Evolutionary conservation across 2,888 invertebrate species (phyloP), one percentile per base, ranked within the genome.

Genomic region (Perdita meconis): DNA sequence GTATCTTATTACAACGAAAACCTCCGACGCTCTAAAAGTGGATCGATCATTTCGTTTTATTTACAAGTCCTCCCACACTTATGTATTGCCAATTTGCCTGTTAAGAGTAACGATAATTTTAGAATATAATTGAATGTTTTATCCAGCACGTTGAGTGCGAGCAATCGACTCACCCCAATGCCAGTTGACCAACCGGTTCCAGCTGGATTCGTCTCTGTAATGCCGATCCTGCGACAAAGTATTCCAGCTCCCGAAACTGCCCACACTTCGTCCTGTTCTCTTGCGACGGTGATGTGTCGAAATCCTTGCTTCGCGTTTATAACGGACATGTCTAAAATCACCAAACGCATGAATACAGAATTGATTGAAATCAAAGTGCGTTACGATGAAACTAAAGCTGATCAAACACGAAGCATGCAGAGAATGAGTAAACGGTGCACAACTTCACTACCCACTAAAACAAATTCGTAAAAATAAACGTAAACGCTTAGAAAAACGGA

Each of bases 161-260:
- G 16, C 6, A 36, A 55, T 55, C 0, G 26, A 84, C 93, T 93
- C 80, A 94, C 94, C 77, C 93, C 92, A 74, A 96, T 95, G 38
- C 96, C 95, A 51, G 94, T 93, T 87, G 95, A 95, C 98, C 98
- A 98, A 34, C 95, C 95, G 36, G 95, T 94, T 59, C 98, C 98
- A 67, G 95, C 94, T 1, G 96, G 95, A 93, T 95, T 95, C 42
- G 94, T 94, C 53, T 93, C 91, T 12, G 96, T 95, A 42, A 97
- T 95, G 19, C 97, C 97, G 79, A 95, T 94, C 66, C 98, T 94
- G 73, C 96, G 94, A 78, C 95, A 95, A 57, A 97, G 93, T 24
- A 94, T 93, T 13, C 96, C 96, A 80, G 95, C 95, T 57, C 95
- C 93, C 12, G 96, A 95, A 55, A 96, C 94, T 0, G 96, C 96